phyloP scores from a whole-genome alignment of 2,888 invertebrate species.

The Epirrita christyi region DNA sequence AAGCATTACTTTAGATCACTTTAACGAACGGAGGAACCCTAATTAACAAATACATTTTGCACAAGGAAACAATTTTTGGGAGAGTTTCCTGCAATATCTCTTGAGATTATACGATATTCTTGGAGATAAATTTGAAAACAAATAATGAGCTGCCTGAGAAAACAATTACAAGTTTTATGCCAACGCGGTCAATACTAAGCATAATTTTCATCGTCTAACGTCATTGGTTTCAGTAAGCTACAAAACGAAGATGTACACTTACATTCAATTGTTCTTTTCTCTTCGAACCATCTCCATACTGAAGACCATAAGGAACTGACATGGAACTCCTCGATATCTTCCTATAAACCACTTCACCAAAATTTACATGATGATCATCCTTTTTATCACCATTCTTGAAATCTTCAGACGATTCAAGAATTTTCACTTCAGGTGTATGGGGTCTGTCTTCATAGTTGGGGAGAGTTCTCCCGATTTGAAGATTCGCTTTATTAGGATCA shows the following conservation, averaged over 20 bases:
- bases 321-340: constrained; percentile 85
- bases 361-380: constrained; percentile 23
- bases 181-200: too few species aligned
- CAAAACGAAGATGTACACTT: constrained; percentile 32
- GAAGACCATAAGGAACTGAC: constrained; percentile 86
- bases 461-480: constrained; percentile 4
- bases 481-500: constrained; percentile 18
- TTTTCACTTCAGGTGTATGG: constrained; percentile 69
- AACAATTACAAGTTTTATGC: too few species aligned
- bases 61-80: background rate
- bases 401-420: constrained; percentile 51
- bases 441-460: constrained; percentile 42
- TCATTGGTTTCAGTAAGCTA: background rate
- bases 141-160: too few species aligned
- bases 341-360: constrained; percentile 48
- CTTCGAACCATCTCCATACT: constrained; percentile 67
- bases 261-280: constrained; percentile 42
- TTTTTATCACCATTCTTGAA: constrained; percentile 30
- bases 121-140: too few species aligned
- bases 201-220: too few species aligned
- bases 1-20: background rate
- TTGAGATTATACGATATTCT: too few species aligned
- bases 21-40: background rate
- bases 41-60: background rate
- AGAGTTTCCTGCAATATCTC: background rate